Evolutionary conservation across 2,888 invertebrate species (phyloP).

Genomic region (Chesias legatella): DNA sequence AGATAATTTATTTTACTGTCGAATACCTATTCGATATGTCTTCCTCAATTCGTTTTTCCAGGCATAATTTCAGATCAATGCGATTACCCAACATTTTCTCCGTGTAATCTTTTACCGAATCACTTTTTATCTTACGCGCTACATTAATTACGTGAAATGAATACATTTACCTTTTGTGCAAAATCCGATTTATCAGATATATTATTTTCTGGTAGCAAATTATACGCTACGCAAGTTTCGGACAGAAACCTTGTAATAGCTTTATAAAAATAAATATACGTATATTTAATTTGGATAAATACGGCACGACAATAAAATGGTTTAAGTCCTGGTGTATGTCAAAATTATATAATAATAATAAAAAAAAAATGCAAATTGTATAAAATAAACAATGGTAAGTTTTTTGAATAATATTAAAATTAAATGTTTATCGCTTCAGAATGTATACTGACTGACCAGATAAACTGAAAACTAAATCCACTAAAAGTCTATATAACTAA

Average conservation of each 20-base stretch:
- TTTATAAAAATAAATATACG: conserved; percentile 40
- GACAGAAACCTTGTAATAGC: conserved; percentile 33
- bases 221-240: conserved; percentile 40
- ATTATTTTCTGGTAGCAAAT: conserved; percentile 40
- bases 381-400: too few relatives aligned
- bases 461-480: too few relatives aligned
- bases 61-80: background rate
- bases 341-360: too few relatives aligned
- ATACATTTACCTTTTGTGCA: conserved; percentile 50
- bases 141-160: conserved; percentile 46
- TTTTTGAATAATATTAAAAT: too few relatives aligned
- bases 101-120: conserved; percentile 22
- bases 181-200: conserved; percentile 31
- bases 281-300: conserved; percentile 27
- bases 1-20: too few relatives aligned
- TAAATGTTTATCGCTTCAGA: too few relatives aligned
- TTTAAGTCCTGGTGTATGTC: background rate
- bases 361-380: too few relatives aligned
- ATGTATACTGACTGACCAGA: too few relatives aligned
- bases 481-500: too few relatives aligned
- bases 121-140: conserved; percentile 32
- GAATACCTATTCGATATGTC: too few relatives aligned
- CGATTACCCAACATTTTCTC: conserved; percentile 14
- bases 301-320: background rate
- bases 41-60: too few relatives aligned